Evolutionary conservation across 2,113 vertebrate genomes (phyloP).

Genomic region (Chitala chitala): DNA sequence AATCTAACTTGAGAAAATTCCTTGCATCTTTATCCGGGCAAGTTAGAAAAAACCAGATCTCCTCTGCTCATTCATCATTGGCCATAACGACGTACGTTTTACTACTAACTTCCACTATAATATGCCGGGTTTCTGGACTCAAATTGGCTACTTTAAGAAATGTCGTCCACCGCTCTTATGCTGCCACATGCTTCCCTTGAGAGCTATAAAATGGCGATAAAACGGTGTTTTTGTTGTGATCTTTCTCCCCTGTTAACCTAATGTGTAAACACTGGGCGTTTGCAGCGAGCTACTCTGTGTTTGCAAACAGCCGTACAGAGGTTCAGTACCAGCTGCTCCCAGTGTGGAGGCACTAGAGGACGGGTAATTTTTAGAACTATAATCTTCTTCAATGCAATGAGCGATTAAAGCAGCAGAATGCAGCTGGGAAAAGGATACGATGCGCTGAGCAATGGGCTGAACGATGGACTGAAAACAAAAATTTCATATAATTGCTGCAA

Average conservation of each 20-base stretch:
- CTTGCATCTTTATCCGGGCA: background rate
- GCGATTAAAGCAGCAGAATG: background rate
- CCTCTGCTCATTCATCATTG: too few relatives aligned
- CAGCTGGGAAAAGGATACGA: constrained; percentile 1
- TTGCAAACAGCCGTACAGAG: constrained; percentile 6
- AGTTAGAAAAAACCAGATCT: background rate
- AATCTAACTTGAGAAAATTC: background rate
- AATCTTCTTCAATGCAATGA: constrained; percentile 10
- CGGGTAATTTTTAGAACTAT: constrained; percentile 20
- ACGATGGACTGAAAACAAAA: constrained; percentile 1
- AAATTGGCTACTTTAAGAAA: background rate
- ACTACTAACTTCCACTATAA: background rate
- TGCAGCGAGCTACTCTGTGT: background rate
- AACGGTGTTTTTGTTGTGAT: background rate
- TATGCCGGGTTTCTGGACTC: background rate
- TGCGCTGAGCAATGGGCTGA: background rate
- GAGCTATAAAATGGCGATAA: background rate
- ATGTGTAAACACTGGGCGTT: background rate
- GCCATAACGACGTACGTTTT: background rate
- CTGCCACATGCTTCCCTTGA: background rate
- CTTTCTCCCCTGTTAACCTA: background rate
- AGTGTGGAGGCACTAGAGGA: background rate
- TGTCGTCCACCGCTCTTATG: background rate
- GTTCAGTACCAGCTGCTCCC: background rate
- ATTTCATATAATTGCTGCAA: constrained; percentile 4